Base-by-base conservation (phyloP, 2,797 vertebrate species). In the Cheirogaleus major region DNA sequence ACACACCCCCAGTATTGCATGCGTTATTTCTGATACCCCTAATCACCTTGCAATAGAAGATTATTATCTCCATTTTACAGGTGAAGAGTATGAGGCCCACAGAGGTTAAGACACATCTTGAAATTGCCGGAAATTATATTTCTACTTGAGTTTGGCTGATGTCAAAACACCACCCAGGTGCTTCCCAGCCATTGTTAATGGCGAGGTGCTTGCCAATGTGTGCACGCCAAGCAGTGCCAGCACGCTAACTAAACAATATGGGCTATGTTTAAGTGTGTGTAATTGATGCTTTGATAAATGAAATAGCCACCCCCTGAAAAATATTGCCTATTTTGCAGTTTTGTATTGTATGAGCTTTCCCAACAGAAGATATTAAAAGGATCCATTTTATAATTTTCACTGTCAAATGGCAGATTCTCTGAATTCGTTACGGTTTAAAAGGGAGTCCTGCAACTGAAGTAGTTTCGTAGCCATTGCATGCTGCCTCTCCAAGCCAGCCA, bases 241-340 rank as follows among this genome's bases (percentile, higher is more conserved):
- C 52, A 20, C 4, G 0, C 15, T 4, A 20, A 43, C 18, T 23
- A 2, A n/a, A 4, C 32, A 22, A n/a, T 7, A 1, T 0, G 13
- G 61, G 8, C 48, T 25, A 0, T 17, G 7, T 45, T 69, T 43
- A 50, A 43, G 43, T 6, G 7, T 7, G 0, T 5, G 32, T 3
- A 23, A 10, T 15, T 10, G 22, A 8, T 17, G 55, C 27, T 61
- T 35, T n/a, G 35, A 75, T 22, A 35, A 20, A 41, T 0, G 18
- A 52, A 79, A 59, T 61, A 7, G 6, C 25, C 5, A 18, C 17
- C 20, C 48, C 6, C 4, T 15, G 20, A 32, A 67, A 81, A 75
- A 20, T 25, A 48, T 25, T 59, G 87, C 41, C 25, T 52, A 38
- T 30, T 61, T 67, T 84, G 59, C 50, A 25, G 20, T 35, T 69